phyloP scores from a whole-genome alignment of 2,888 invertebrate genomes.

The Sinodicranocentrus sp. region DNA sequence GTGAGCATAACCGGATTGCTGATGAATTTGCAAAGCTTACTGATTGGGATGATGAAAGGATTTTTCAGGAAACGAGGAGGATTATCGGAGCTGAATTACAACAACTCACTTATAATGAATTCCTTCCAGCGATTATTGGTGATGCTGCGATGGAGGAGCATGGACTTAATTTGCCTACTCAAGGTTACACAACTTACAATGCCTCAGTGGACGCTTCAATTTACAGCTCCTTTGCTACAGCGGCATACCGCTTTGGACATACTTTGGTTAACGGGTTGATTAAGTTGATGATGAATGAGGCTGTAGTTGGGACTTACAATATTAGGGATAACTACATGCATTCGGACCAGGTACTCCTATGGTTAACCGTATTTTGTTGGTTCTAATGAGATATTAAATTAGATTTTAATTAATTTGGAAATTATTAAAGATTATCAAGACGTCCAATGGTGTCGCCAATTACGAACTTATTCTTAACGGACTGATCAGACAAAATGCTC shows the following conservation, averaged over 20 bases:
- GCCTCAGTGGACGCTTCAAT: conserved; percentile 67
- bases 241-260: conserved; percentile 75
- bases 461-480: conserved; percentile 76
- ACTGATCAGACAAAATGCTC: conserved; percentile 76
- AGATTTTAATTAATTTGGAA: too few species aligned
- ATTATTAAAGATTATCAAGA: neutral
- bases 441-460: conserved; percentile 25
- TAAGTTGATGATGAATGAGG: conserved; percentile 30
- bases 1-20: conserved; percentile 74
- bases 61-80: conserved; percentile 66
- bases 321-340: conserved; percentile 74
- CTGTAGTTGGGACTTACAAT: conserved; percentile 64
- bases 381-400: neutral
- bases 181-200: conserved; percentile 64
- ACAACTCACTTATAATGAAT: conserved; percentile 74
- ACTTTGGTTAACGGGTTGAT: conserved; percentile 71
- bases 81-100: conserved; percentile 74
- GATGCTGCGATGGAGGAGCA: conserved; percentile 58
- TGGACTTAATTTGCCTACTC: conserved; percentile 29
- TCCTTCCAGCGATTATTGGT: conserved; percentile 74
- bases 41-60: conserved; percentile 49
- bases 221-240: conserved; percentile 75
- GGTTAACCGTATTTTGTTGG: too few species aligned
- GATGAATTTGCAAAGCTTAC: conserved; percentile 1
- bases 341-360: conserved; percentile 68